Conservation (phyloP, 2,113 vertebrate genomes). For the Microtus oregoni region DNA sequence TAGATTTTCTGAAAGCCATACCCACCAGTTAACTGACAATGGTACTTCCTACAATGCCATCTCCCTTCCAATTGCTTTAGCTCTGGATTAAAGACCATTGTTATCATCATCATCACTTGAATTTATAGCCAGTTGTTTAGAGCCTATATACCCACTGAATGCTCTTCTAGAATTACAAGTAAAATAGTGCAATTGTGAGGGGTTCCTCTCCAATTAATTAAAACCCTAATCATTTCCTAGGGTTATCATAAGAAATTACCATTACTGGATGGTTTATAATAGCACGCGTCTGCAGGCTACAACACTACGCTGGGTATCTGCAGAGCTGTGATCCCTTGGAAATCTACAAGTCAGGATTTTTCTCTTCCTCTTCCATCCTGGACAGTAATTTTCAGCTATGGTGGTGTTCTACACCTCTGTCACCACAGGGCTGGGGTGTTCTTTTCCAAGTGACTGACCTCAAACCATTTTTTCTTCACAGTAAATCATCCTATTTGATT, state of each 20-base stretch:
- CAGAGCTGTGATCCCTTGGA: background rate
- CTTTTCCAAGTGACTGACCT: background rate
- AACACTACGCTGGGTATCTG: background rate
- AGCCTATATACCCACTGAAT: background rate
- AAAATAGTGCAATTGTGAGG: background rate
- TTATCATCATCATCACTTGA: background rate
- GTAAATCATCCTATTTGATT: background rate
- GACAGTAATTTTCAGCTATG: accelerated
- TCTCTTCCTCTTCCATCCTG: background rate
- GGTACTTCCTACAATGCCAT: no score
- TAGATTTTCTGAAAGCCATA: background rate
- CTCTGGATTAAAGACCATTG: background rate
- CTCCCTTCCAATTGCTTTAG: background rate
- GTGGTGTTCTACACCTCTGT: background rate
- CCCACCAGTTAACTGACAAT: background rate
- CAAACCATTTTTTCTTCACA: background rate
- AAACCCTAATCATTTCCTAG: background rate
- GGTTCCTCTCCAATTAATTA: background rate
- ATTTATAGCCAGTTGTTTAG: background rate
- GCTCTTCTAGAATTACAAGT: background rate
- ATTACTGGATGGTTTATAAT: background rate
- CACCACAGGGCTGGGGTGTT: background rate
- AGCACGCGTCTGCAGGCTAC: background rate
- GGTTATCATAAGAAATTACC: background rate
- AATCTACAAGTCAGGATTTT: background rate